Evolutionary conservation across 2,113 vertebrate genomes (phyloP).

Genomic region (Uria aalge): DNA sequence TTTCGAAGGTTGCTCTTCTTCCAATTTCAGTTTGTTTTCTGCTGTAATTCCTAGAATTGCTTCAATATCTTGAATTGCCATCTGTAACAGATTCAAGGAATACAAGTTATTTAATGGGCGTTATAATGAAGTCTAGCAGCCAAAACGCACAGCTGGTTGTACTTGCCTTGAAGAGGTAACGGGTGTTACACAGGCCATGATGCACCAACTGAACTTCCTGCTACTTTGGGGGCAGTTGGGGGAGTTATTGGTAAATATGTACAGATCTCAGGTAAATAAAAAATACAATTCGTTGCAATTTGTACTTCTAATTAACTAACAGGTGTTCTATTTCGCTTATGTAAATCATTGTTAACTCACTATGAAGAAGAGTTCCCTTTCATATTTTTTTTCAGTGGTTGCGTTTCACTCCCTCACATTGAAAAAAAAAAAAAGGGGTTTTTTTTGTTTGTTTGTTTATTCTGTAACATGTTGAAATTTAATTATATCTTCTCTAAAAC

Average conservation of each 20-base stretch:
- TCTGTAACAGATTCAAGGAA: conserved; percentile 69
- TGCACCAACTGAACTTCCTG: background rate
- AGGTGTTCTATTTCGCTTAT: background rate
- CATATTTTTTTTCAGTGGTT: background rate
- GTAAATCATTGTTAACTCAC: background rate
- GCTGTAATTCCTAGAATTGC: conserved; percentile 77
- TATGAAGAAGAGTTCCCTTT: background rate
- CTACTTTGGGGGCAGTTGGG: background rate
- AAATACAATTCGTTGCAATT: background rate
- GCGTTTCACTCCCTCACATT: background rate
- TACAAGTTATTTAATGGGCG: conserved; percentile 32
- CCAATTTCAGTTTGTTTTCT: conserved; percentile 77
- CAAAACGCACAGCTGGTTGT: background rate
- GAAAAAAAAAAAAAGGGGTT: background rate
- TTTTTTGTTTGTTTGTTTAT: background rate
- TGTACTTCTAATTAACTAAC: conserved; percentile 16
- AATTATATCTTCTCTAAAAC: background rate
- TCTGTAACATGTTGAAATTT: background rate
- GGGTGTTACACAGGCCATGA: background rate
- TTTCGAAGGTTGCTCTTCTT: conserved; percentile 48
- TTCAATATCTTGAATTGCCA: conserved; percentile 77
- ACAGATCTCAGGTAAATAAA: background rate
- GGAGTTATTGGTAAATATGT: background rate
- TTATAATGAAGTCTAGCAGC: conserved; percentile 6
- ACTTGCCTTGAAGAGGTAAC: background rate